Base-by-base conservation (phyloP, 1,140 invertebrate species). In the Mya arenaria region DNA sequence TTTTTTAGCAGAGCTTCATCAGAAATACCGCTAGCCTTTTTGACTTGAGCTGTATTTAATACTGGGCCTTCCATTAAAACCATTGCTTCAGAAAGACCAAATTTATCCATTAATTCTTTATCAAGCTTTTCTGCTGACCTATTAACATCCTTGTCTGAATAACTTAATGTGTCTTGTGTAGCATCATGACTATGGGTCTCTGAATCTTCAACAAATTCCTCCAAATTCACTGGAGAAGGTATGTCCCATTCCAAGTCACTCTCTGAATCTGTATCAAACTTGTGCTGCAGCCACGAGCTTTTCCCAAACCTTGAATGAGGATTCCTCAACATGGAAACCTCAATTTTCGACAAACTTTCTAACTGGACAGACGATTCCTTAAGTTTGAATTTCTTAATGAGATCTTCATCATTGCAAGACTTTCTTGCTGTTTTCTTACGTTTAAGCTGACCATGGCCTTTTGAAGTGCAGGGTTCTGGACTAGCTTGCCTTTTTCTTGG, bases 171-270 rank as follows among this genome's bases (percentile, higher is more conserved):
- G 41, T 5, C 15, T 30, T 30, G 28, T 52, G 44, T 6, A 39
- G 15, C 17, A 23, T 36, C 23, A 10, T 13, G 15, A 0, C 2
- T 17, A 36, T 15, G 17, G 6, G 4, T n/a, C 1, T 52, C 37
- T 41, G 36, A 3, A 36, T 44, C 58, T 62, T 74, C 72, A 41
- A 74, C 36, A 58, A 74, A 74, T 13, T 74, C 72, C 62, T 74
- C 72, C 17, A 30, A 23, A 2, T 56, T 30, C 41, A 56, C 32
- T 1, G 72, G 72, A 28, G 72, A 58, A 23, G 72, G 72, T 4
- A 74, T 74, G 25, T 74, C 72, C 55, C 55, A 74, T 60, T 74
- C 72, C 19, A 41, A 32, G 19, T 74, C 72, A 74, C 72, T 74
- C 5, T 74, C 72, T 1, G 55, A 39, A 25, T 74, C 72, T 0